These are phyloP conservation scores for Trissolcus brochymenae DNA, from an alignment of 2,888 invertebrate genomes.

Conservation along the genomic window DNA sequence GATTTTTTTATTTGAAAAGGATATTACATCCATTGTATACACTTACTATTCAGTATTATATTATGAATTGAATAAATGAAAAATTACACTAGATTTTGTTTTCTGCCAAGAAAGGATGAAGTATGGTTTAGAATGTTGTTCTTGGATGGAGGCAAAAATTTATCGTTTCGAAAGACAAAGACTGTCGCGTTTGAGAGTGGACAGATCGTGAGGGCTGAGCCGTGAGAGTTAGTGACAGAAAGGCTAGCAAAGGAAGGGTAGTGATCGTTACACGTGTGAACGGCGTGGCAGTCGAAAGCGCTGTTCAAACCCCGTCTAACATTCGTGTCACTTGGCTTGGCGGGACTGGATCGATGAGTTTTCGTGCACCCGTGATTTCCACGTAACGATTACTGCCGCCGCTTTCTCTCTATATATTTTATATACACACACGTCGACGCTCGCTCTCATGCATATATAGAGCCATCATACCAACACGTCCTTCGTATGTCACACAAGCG, in stretches of 20 bases:
- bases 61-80: too few species aligned
- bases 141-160: too few species aligned
- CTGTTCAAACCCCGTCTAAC: constrained; percentile 55
- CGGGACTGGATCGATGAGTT: constrained; percentile 61
- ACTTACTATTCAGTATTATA: too few species aligned
- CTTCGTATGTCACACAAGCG: constrained; percentile 18
- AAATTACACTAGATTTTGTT: too few species aligned
- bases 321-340: constrained; percentile 60
- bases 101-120: too few species aligned
- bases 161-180: constrained; percentile 23
- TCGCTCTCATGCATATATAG: constrained; percentile 9
- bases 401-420: constrained; percentile 29
- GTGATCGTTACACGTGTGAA: constrained; percentile 57
- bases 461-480: constrained; percentile 25
- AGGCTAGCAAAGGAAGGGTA: constrained; percentile 50
- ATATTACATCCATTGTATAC: too few species aligned
- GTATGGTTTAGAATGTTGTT: too few species aligned
- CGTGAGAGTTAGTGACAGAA: constrained; percentile 52
- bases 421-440: constrained; percentile 9
- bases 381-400: constrained; percentile 54
- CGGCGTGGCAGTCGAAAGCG: constrained; percentile 43
- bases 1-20: too few species aligned
- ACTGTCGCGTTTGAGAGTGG: constrained; percentile 41
- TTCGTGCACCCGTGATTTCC: constrained; percentile 59
- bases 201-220: constrained; percentile 51